Evolutionary conservation across 1,140 invertebrate species (phyloP), one percentile per base, ranked within the genome.

Genomic region (Aphelenchoides avenae): DNA sequence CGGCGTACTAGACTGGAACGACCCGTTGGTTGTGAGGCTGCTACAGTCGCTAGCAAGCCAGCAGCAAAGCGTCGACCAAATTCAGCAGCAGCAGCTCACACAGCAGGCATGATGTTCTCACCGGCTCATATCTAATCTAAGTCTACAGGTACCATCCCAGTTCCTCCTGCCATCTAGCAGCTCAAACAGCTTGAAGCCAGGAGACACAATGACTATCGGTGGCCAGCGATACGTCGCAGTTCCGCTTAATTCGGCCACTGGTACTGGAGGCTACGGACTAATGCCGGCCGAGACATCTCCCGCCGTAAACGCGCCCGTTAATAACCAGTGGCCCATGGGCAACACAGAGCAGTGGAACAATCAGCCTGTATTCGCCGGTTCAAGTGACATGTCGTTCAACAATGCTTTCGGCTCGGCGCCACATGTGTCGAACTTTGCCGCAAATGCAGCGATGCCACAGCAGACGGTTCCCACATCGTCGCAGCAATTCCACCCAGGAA

Each of bases 21-120:
- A 57, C 27, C 55, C 55, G 5, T 20, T 57, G 2, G 11, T 57
- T 24, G 29, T 57, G 11, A 33, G 47, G 13, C 55, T 57, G 6
- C 57, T 57, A 2, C 57, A 57, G 18, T 57, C 55, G 5, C 26
- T 57, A 39, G 55, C 55, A 22, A 15, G 13, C 24, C 59, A 48
- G 22, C 55, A 57, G 22, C 55, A 57, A 18, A 61, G 27, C 29
- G 39, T 57, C 2, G 62, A 57, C 34, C 24, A 57, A 20, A 57
- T 57, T 57, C 47, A 51, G 31, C 49, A 51, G 27, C 49, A 51
- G 11, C 26, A 9, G 20, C 18, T 24, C 9, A 15, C 18, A 5
- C 49, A 52, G 27, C 34, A 27, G 9, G 18, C 13, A 34, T 40
- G 37, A 22, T 43, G 13, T 41, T n/a, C 37, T 49, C 13, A 41